phyloP scores from a whole-genome alignment of 1,140 invertebrate species.

The Bradynema listronoti region DNA sequence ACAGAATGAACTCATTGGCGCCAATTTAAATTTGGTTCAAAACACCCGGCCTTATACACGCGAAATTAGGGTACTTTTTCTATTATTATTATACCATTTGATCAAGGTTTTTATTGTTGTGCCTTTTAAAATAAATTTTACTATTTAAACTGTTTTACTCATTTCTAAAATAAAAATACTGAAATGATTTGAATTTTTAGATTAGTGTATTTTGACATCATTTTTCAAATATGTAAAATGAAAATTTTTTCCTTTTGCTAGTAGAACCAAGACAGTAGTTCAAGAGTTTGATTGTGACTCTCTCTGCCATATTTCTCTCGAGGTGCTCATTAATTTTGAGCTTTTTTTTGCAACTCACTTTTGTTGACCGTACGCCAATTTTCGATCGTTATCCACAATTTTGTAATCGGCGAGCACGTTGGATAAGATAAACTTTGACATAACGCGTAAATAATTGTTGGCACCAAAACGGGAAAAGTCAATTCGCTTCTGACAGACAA shows the following conservation, averaged over 20 bases:
- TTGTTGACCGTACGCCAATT: background rate
- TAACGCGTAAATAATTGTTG: background rate
- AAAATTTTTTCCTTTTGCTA: background rate
- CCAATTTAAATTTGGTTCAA: too few species aligned
- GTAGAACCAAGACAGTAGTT: background rate
- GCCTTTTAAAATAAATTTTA: background rate
- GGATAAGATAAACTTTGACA: background rate
- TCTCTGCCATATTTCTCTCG: background rate
- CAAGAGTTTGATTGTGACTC: background rate
- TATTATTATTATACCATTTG: too few species aligned
- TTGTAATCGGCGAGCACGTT: slow-evolving; percentile 6
- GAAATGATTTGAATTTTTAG: background rate
- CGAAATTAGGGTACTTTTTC: too few species aligned
- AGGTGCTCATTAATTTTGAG: background rate
- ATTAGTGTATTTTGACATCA: background rate
- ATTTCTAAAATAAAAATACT: background rate
- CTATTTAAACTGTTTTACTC: background rate
- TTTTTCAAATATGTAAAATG: background rate
- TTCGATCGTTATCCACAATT: background rate
- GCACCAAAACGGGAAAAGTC: too few species aligned
- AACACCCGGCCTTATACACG: too few species aligned
- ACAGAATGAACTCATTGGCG: too few species aligned
- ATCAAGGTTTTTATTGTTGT: too few species aligned
- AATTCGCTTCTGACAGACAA: slow-evolving; percentile 1
- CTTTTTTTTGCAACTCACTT: background rate